These are phyloP conservation scores for Zele albiditarsus DNA, from an alignment of 2,888 invertebrate genomes.

Conservation along the genomic window DNA sequence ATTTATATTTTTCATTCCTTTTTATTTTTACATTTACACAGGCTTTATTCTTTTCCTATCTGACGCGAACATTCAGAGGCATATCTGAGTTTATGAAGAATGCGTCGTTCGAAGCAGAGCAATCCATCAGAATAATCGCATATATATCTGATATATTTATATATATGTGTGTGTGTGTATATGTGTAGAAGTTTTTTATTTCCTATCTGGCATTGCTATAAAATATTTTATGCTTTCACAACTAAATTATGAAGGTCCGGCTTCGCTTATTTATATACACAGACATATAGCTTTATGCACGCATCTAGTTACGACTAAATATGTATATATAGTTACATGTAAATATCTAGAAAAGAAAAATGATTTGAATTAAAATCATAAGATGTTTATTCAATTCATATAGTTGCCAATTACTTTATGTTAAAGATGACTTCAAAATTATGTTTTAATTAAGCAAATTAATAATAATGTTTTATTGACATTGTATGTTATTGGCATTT, in stretches of 20 bases:
- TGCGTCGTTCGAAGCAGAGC: constrained; percentile 40
- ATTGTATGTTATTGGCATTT: too few relatives aligned
- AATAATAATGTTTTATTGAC: too few relatives aligned
- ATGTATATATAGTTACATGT: neutral
- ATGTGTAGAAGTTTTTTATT: neutral
- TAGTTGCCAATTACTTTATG: too few relatives aligned
- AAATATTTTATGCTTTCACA: constrained; percentile 56
- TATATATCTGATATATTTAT: constrained; percentile 39
- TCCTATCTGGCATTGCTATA: constrained; percentile 50
- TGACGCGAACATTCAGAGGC: constrained; percentile 27
- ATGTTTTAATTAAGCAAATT: too few relatives aligned
- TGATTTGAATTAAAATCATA: too few relatives aligned
- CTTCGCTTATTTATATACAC: constrained; percentile 25
- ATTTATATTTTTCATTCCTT: neutral
- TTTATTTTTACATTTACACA: neutral
- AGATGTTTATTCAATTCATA: too few relatives aligned
- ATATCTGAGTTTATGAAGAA: constrained; percentile 31
- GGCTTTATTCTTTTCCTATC: neutral
- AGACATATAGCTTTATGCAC: neutral
- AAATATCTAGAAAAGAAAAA: too few relatives aligned
- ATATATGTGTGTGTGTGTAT: neutral
- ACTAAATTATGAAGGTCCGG: constrained; percentile 56
- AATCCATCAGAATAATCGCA: constrained; percentile 53
- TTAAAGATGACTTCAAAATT: too few relatives aligned
- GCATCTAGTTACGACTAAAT: neutral